These are phyloP conservation scores for Alosa sapidissima DNA, from an alignment of 2,797 vertebrate genomes.

Conservation along the genomic window DNA sequence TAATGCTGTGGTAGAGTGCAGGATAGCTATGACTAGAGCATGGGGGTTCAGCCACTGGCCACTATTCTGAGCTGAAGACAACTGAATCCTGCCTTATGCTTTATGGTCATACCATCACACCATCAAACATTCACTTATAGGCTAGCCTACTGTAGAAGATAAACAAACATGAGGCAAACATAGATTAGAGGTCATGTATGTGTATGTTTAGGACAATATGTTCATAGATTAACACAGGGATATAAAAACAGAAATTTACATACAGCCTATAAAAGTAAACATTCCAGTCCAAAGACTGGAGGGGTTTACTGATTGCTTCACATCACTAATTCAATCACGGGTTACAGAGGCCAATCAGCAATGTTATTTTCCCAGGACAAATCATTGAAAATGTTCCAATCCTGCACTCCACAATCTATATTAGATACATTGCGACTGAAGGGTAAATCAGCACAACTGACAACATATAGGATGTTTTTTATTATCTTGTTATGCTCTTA, in stretches of 20 bases:
- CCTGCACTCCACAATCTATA: background rate
- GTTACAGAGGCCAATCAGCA: background rate
- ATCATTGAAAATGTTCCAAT: background rate
- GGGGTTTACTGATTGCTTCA: background rate
- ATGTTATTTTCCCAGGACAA: slow-evolving; percentile 2
- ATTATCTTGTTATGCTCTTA: too few relatives aligned
- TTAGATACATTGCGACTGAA: background rate
- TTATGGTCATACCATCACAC: background rate
- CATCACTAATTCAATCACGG: background rate
- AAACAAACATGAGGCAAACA: too few relatives aligned
- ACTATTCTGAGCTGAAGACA: background rate
- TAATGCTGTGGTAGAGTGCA: background rate
- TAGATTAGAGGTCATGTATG: background rate
- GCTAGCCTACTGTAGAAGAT: background rate
- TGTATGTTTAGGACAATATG: background rate
- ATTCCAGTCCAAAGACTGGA: background rate
- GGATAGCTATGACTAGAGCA: background rate
- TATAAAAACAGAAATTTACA: background rate
- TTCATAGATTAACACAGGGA: background rate
- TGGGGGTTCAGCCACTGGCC: background rate
- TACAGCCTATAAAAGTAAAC: background rate
- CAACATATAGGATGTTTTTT: background rate
- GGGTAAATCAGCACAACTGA: background rate
- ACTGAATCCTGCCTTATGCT: background rate
- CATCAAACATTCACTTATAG: background rate